These are phyloP conservation scores for Notiomystis cincta DNA, from an alignment of 2,113 vertebrate species.

Conservation along the genomic window DNA sequence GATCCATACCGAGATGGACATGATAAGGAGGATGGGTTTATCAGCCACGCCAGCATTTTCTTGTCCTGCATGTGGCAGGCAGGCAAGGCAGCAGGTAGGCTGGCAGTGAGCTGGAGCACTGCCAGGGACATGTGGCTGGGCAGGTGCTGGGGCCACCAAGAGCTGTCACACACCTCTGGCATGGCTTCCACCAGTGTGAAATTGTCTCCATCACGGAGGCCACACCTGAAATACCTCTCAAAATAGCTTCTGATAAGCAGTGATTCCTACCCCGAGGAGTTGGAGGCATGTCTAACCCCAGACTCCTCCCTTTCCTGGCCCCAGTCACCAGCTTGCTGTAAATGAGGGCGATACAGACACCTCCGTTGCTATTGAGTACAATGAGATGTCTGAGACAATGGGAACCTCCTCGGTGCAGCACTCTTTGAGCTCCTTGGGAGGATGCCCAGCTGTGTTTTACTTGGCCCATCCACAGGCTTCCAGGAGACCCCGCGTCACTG, in stretches of 20 bases:
- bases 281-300: background rate
- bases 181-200: background rate
- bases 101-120: background rate
- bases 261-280: background rate
- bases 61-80: fast-evolving
- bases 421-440: background rate
- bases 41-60: background rate
- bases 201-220: fast-evolving
- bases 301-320: background rate
- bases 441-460: background rate
- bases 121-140: fast-evolving
- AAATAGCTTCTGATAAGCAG: background rate
- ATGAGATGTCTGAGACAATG: background rate
- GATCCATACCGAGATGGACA: background rate
- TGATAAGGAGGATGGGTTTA: background rate
- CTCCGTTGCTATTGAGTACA: background rate
- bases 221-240: background rate
- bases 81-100: background rate
- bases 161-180: background rate
- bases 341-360: background rate
- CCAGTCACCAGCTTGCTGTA: background rate
- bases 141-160: fast-evolving
- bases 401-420: background rate
- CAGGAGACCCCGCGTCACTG: background rate
- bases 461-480: background rate